These are phyloP conservation scores for Pyxicephalus adspersus DNA, from an alignment of 2,113 vertebrate genomes.

Conservation along the genomic window DNA sequence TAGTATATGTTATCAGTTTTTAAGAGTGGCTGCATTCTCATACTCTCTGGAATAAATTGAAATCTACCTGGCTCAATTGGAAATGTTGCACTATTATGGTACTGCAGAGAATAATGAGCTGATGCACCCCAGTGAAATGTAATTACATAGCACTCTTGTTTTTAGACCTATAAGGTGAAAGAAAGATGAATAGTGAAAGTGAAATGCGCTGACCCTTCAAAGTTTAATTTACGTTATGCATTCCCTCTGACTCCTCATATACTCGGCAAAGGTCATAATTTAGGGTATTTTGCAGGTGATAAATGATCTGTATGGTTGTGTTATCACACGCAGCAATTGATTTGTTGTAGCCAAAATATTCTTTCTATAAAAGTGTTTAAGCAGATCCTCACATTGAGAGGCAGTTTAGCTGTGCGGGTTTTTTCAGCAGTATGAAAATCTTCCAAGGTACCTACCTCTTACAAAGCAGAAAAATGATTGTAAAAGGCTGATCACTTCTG, in stretches of 20 bases:
- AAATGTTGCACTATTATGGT: conserved; percentile 89
- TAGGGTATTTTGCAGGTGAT: conserved; percentile 97
- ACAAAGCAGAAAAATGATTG: no score
- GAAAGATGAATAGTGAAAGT: conserved; percentile 97
- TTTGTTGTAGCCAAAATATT: conserved; percentile 90
- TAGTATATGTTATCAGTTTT: conserved; percentile 70
- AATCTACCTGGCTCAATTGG: conserved; percentile 87
- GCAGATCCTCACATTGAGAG: not conserved
- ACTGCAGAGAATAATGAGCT: conserved; percentile 93
- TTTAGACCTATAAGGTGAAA: conserved; percentile 90
- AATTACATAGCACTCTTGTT: conserved; percentile 97
- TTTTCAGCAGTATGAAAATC: no score
- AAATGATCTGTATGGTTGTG: conserved; percentile 97
- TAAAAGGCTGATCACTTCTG: no score
- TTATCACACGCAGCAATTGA: conserved; percentile 86
- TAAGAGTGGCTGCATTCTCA: conserved; percentile 72
- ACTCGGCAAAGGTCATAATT: conserved; percentile 97
- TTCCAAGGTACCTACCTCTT: no score
- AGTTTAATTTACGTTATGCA: conserved; percentile 97
- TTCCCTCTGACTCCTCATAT: conserved; percentile 90
- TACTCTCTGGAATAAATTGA: conserved; percentile 72
- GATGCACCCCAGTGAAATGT: conserved; percentile 94
- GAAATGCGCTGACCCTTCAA: conserved; percentile 98
- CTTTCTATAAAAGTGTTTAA: conserved; percentile 78
- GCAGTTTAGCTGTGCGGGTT: not conserved